These are phyloP conservation scores for Creontiades dilutus DNA, from an alignment of 2,888 invertebrate species.

Conservation along the genomic window DNA sequence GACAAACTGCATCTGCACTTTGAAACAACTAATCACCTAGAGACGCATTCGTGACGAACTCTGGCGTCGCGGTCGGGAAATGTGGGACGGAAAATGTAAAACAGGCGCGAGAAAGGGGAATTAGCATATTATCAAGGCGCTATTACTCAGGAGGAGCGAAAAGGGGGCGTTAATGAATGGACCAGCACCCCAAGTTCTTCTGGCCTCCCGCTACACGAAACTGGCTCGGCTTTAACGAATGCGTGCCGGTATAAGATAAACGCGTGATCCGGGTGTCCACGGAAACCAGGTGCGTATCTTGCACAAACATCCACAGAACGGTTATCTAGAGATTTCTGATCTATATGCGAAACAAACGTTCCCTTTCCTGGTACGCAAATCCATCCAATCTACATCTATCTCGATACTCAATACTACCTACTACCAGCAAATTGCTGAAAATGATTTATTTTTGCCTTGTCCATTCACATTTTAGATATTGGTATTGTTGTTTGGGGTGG, in stretches of 20 bases:
- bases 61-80: slow-evolving; percentile 24
- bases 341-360: too few species aligned
- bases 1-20: too few species aligned
- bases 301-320: neutral
- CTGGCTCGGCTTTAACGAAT: neutral
- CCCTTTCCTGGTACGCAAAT: too few species aligned
- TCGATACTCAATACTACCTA: too few species aligned
- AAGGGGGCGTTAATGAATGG: slow-evolving; percentile 51
- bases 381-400: too few species aligned
- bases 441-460: too few species aligned
- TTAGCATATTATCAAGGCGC: slow-evolving; percentile 58
- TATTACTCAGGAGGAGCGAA: slow-evolving; percentile 29
- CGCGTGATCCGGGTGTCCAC: neutral
- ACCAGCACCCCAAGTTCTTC: neutral
- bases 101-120: neutral
- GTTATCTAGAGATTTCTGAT: too few species aligned
- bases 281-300: neutral
- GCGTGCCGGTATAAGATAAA: neutral
- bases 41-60: slow-evolving; percentile 14
- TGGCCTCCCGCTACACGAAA: slow-evolving; percentile 5
- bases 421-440: too few species aligned
- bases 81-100: slow-evolving; percentile 29
- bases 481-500: too few species aligned
- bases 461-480: too few species aligned
- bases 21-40: neutral